Evolutionary conservation across 1,140 invertebrate genomes (phyloP), one percentile per base, ranked within the genome.

Genomic region (Aphis gossypii): DNA sequence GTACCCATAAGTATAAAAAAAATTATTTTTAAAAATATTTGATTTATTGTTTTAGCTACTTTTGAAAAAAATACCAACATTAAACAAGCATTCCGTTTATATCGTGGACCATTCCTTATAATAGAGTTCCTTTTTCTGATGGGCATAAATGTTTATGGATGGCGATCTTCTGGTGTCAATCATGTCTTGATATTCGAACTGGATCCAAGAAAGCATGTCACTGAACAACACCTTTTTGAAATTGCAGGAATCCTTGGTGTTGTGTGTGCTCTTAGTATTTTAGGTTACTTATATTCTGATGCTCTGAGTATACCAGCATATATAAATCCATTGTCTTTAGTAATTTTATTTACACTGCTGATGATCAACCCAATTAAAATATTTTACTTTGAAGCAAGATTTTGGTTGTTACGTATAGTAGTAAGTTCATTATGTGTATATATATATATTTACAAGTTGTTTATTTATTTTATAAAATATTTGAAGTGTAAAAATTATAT

Each of bases 111-210:
- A 25, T 96, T 99, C 86, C 96, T 99, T 6, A 96, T 99, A 76
- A 97, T 98, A 94, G 96, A 98, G 94, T 98, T 98, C 95, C 95
- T 98, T 11, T 98, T 98, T 95, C 96, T 99, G 0, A 97, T 98
- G 95, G 98, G 98, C 87, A 96, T 99, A 76, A 99, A 99, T 95
- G 98, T 97, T 18, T 98, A 98, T 95, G 98, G 97, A 88, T 99
- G 98, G 98, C 96, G 98, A 92, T 97, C 97, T 84, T 98, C 98
- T 1, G 98, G 98, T 35, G 98, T 98, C 25, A 98, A 99, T 95
- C 98, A 99, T 95, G 98, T 99, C 2, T 96, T 99, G 0, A 99
- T 99, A 94, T 99, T 99, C 95, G 98, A 99, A 95, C 95, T 99
- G 51, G 98, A 99, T 96, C 98, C 98, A 2, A 86, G 98, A 89